Percentiles rank a stretch among this genome's conserved stretches.
These are phyloP conservation scores for Mya arenaria DNA, from an alignment of 1,140 invertebrate genomes.

Conservation along the genomic window DNA sequence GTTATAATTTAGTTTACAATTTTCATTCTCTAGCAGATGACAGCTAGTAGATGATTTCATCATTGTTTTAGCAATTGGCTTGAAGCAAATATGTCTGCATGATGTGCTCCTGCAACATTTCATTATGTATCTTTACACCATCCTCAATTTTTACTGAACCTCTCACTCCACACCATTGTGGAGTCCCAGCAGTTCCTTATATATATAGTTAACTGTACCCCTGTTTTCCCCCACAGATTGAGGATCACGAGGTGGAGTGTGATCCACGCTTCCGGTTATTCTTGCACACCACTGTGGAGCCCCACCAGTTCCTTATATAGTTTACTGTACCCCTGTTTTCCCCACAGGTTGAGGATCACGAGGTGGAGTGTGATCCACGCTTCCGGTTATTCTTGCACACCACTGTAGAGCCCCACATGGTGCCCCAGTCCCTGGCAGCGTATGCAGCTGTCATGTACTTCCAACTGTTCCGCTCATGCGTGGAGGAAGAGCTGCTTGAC, in stretches of 20 bases:
- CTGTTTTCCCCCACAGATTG: too few relatives aligned
- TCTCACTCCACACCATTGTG: too few relatives aligned
- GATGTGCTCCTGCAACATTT: neutral
- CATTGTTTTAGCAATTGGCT: neutral
- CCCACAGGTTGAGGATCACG: constrained; percentile 80
- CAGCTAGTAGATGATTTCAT: neutral
- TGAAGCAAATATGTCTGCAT: neutral
- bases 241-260: constrained; percentile 81
- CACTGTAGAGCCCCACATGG: constrained; percentile 73
- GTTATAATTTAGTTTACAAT: too few relatives aligned
- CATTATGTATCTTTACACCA: neutral
- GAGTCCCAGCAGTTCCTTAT: too few relatives aligned
- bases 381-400: constrained; percentile 81
- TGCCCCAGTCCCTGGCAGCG: constrained; percentile 77
- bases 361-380: constrained; percentile 80
- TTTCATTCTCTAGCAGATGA: too few relatives aligned
- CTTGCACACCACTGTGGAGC: constrained; percentile 78
- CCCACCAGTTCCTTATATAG: too few relatives aligned
- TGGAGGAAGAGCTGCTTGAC: constrained; percentile 79
- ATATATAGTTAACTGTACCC: too few relatives aligned
- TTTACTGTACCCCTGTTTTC: too few relatives aligned
- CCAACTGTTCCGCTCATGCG: constrained; percentile 70
- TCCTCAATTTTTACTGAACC: too few relatives aligned
- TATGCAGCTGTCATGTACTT: constrained; percentile 78
- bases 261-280: constrained; percentile 79